Conservation (phyloP, 2,113 vertebrate genomes). For the Pagrus major region DNA sequence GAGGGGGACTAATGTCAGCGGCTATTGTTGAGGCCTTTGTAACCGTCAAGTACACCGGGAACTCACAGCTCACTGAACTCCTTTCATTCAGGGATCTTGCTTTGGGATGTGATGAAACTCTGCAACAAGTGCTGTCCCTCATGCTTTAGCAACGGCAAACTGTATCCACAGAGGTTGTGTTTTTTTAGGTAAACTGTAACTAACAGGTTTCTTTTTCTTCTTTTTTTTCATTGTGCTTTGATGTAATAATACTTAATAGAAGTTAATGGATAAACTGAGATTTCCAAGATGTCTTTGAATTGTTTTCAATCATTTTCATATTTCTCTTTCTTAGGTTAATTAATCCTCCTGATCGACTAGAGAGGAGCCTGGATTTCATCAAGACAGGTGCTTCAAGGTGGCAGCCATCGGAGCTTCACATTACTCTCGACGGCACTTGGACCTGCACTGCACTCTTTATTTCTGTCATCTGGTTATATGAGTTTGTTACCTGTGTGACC, state of each 20-base stretch:
- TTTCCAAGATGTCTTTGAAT: slow-evolving; percentile 1
- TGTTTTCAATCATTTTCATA: background rate
- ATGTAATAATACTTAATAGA: background rate
- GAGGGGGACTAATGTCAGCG: slow-evolving; percentile 77
- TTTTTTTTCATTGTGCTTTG: background rate
- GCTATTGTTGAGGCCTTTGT: slow-evolving; percentile 81
- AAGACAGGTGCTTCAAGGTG: slow-evolving; percentile 7
- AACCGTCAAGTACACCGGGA: slow-evolving; percentile 65
- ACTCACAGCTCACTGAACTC: slow-evolving; percentile 66
- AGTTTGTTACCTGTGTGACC: slow-evolving; percentile 5
- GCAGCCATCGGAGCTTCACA: background rate
- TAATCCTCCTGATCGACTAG: background rate
- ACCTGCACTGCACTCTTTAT: background rate
- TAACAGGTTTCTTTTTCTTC: slow-evolving; percentile 7
- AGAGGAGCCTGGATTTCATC: slow-evolving; percentile 1
- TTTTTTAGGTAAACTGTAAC: slow-evolving; percentile 19
- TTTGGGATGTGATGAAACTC: slow-evolving; percentile 54
- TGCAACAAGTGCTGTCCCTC: slow-evolving; percentile 32
- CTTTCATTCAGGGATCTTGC: slow-evolving; percentile 63
- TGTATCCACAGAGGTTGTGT: slow-evolving; percentile 1
- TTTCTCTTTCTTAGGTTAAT: slow-evolving; percentile 50
- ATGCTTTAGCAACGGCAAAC: slow-evolving; percentile 15
- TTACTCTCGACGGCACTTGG: background rate
- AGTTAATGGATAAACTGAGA: background rate
- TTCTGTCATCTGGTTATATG: background rate